These are phyloP conservation scores for Palythoa heliodiscus DNA, from an alignment of 92 coral and sea anemone genomes.

Conservation along the genomic window DNA sequence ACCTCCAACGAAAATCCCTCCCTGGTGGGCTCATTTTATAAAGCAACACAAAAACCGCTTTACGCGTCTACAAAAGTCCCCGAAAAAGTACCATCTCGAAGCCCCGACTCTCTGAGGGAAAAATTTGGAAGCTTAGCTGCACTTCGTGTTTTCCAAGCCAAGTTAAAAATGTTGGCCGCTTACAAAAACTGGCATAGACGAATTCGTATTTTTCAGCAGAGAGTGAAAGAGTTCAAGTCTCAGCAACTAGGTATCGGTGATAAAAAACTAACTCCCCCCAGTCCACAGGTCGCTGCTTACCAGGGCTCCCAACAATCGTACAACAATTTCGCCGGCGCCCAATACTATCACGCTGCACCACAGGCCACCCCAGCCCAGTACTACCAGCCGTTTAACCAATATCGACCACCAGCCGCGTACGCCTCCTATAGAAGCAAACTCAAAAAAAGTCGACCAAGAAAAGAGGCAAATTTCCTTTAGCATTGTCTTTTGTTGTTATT, in stretches of 20 bases:
- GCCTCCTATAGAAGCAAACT: constrained; percentile 35
- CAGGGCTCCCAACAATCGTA: constrained; percentile 20
- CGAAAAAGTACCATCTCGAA: constrained; percentile 42
- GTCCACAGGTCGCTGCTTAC: constrained; percentile 53
- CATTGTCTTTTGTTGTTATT: neutral
- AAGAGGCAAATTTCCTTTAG: constrained; percentile 13
- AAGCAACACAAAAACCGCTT: constrained; percentile 36
- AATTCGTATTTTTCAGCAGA: constrained; percentile 34
- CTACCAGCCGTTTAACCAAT: constrained; percentile 36
- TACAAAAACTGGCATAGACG: constrained; percentile 87
- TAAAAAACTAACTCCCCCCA: constrained; percentile 44
- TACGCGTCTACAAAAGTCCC: constrained; percentile 14
- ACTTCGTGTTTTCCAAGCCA: constrained; percentile 72
- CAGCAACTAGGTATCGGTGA: constrained; percentile 49
- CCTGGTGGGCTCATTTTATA: constrained; percentile 43
- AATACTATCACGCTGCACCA: constrained; percentile 20
- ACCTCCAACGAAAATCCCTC: constrained; percentile 33
- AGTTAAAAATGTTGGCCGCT: constrained; percentile 88
- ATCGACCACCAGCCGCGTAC: constrained; percentile 25
- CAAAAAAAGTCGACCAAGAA: neutral
- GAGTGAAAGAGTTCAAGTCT: constrained; percentile 68
- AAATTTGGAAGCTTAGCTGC: constrained; percentile 82
- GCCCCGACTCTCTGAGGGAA: constrained; percentile 76
- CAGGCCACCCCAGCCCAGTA: constrained; percentile 40
- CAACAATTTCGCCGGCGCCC: neutral